These are phyloP conservation scores for Andricus curvator DNA, from an alignment of 2,888 invertebrate species.

Conservation along the genomic window DNA sequence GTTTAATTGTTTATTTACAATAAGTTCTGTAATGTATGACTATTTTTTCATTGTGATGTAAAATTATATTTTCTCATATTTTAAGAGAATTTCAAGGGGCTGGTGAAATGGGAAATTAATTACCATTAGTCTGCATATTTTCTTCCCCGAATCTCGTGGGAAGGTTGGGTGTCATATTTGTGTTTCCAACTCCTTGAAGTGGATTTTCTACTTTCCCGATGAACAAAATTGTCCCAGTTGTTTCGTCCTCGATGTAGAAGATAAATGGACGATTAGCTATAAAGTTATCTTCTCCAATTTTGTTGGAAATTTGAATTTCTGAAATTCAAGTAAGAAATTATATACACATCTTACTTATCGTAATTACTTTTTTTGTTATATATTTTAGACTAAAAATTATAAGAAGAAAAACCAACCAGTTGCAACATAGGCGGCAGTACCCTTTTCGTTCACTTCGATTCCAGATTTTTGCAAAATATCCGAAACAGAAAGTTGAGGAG, in stretches of 20 bases:
- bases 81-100: not conserved
- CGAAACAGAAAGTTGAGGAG: constrained; percentile 82
- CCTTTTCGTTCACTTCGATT: constrained; percentile 88
- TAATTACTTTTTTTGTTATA: not conserved
- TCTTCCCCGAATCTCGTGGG: constrained; percentile 38
- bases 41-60: not conserved
- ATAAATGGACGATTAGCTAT: constrained; percentile 87
- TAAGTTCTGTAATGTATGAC: not conserved
- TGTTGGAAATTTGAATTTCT: constrained; percentile 86
- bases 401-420: constrained; percentile 79
- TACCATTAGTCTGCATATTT: constrained; percentile 44
- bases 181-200: constrained; percentile 70
- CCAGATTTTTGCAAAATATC: constrained; percentile 88
- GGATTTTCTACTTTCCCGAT: constrained; percentile 87
- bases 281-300: constrained; percentile 84
- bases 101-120: constrained; percentile 25
- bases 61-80: not conserved
- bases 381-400: not conserved
- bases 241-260: constrained; percentile 89
- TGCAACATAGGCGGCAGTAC: constrained; percentile 85
- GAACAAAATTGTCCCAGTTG: constrained; percentile 86
- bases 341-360: too few relatives aligned
- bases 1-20: not conserved
- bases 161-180: constrained; percentile 39
- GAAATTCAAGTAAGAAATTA: constrained; percentile 56